Base-by-base conservation (phyloP, 2,113 vertebrate genomes). In the Melozone crissalis region DNA sequence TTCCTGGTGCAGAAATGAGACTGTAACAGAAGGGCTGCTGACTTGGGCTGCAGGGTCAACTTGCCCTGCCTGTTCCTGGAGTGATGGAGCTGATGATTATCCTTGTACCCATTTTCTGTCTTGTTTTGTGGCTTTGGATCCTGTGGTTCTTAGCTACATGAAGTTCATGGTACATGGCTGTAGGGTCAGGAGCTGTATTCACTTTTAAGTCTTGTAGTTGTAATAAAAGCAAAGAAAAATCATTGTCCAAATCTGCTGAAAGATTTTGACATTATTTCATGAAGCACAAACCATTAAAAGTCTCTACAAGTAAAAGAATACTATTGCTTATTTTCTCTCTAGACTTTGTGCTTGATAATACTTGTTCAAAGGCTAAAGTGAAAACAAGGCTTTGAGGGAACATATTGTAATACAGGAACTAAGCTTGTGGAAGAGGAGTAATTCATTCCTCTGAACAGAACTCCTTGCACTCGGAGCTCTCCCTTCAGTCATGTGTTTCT, bases 401-500 rank as follows among this genome's bases (percentile, higher is more conserved):
- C n/a, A 8, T 66, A 87, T 17, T 55, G 27, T 59, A 75, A 58
- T 54, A 84, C 9, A 76, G 52, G 37, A 89, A 27, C 24, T 44
- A 84, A 87, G 21, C 23, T 68, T 51, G 30, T 69, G 74, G 77
- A 93, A 87, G 55, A 80, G 33, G 33, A 59, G 35, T 71, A 6
- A 35, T 84, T 88, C 31, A 31, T 90, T 87, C 51, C 43, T 71
- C 16, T 59, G 61, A 87, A 59, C 24, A n/a, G 35, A 78, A 35
- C 14, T 89, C 9, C n/a, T 82, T 4, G 1, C 51, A 11, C 33
- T 84, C 0, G 0, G 15, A 72, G 44, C 13, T 79, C 19, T 89
- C 47, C 10, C 20, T 92, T 87, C 37, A 26, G 9, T 59, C 35
- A 18, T 3, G 18, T 35, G 31, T 43, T 80, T 82, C 68, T 86